Percentiles rank a stretch among this genome's conserved stretches.
phyloP scores from a whole-genome alignment of 2,888 invertebrate genomes.

The Ophion ellenae region DNA sequence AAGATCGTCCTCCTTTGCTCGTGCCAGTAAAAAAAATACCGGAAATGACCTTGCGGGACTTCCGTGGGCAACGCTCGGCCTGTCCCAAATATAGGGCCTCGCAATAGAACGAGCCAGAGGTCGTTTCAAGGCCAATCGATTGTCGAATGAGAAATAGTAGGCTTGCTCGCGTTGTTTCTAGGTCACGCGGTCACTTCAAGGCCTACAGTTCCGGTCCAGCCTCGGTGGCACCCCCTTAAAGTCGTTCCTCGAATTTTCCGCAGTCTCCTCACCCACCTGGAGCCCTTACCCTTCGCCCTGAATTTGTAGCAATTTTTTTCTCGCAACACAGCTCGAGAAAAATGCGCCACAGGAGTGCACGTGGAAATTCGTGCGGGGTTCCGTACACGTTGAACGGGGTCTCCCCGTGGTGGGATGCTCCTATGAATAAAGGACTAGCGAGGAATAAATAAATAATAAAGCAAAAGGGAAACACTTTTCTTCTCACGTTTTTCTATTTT shows the following conservation, averaged over 20 bases:
- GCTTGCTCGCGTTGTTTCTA: background rate
- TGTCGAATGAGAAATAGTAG: background rate
- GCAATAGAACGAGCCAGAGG: background rate
- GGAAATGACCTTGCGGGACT: background rate
- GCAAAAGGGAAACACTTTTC: slow-evolving; percentile 21
- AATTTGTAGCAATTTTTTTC: too few relatives aligned
- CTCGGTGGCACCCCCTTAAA: too few relatives aligned
- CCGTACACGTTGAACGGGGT: too few relatives aligned
- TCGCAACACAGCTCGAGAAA: too few relatives aligned
- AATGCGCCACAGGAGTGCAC: too few relatives aligned
- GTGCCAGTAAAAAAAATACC: background rate
- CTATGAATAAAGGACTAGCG: background rate
- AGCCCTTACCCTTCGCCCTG: too few relatives aligned
- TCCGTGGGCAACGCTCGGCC: background rate
- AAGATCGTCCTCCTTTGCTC: background rate
- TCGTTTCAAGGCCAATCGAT: background rate
- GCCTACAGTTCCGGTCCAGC: too few relatives aligned
- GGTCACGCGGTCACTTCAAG: too few relatives aligned
- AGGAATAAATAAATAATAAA: slow-evolving; percentile 13
- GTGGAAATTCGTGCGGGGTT: too few relatives aligned
- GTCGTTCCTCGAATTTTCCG: too few relatives aligned
- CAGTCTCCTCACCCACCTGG: too few relatives aligned
- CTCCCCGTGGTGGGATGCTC: background rate
- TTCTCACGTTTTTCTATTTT: slow-evolving; percentile 47
- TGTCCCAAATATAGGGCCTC: background rate